Evolutionary conservation across 2,113 vertebrate species (phyloP).

Genomic region (Phyllopteryx taeniolatus): DNA sequence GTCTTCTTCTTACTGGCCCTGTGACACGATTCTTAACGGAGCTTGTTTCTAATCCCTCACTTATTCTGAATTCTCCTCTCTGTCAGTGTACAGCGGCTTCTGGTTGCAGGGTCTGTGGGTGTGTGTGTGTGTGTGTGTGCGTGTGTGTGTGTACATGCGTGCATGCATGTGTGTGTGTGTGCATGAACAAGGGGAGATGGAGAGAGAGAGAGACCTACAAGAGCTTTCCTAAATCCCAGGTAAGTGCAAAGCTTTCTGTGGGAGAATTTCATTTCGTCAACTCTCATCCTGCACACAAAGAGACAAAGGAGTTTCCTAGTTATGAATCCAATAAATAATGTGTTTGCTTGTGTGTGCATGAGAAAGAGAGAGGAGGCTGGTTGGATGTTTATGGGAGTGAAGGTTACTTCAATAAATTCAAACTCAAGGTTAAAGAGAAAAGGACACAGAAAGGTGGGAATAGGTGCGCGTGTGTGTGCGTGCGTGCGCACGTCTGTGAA

Average conservation of each 20-base stretch:
- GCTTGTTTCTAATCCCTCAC: conserved; percentile 51
- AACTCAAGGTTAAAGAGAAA: conserved; percentile 59
- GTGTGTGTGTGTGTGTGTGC: neutral
- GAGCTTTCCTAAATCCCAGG: conserved; percentile 72
- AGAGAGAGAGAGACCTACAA: conserved; percentile 31
- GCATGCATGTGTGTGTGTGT: neutral
- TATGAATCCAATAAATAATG: conserved; percentile 70
- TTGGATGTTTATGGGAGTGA: conserved; percentile 60
- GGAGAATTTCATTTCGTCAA: conserved; percentile 73
- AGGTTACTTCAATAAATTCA: conserved; percentile 58
- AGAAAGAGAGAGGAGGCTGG: conserved; percentile 1
- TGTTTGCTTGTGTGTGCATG: conserved; percentile 14
- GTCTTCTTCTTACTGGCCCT: conserved; percentile 35
- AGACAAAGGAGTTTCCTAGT: conserved; percentile 61
- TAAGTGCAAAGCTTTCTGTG: conserved; percentile 70
- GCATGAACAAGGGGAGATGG: conserved; percentile 1
- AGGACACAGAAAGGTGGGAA: conserved; percentile 16
- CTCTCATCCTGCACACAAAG: conserved; percentile 65
- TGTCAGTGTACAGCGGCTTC: conserved; percentile 31
- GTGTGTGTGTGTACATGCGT: neutral
- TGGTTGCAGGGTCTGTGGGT: conserved; percentile 22
- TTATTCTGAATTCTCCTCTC: conserved; percentile 49
- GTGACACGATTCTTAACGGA: conserved; percentile 30
- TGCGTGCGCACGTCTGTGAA: neutral
- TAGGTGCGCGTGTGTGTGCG: conserved; percentile 6